A percentile compares a stretch with the other conserved stretches of the same genome.
Conservation (phyloP, 2,113 vertebrate species). For the Promerops cafer region DNA sequence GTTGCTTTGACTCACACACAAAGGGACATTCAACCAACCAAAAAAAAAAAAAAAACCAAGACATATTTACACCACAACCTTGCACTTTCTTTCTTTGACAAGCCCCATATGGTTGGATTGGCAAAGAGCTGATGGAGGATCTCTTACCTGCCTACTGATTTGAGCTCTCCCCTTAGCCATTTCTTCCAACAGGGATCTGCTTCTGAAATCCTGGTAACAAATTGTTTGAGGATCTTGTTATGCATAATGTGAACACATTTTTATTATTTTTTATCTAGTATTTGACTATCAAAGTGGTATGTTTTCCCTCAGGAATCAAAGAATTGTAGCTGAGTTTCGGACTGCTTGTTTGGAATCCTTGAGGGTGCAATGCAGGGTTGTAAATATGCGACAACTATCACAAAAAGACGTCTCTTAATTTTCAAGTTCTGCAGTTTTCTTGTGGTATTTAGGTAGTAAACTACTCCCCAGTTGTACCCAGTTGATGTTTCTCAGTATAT, state of each 20-base stretch:
- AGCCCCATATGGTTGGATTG: not conserved
- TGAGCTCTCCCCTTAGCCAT: not conserved
- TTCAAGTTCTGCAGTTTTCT: not conserved
- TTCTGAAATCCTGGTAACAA: not conserved
- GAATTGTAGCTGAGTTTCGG: not conserved
- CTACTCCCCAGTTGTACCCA: not conserved
- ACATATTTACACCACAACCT: not conserved
- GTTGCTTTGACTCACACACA: not conserved
- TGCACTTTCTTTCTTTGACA: not conserved
- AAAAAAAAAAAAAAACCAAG: not conserved
- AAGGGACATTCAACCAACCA: not conserved
- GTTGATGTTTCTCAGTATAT: not conserved
- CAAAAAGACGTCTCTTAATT: not conserved
- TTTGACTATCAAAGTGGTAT: not conserved
- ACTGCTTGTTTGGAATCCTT: not conserved
- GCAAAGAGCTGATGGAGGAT: not conserved
- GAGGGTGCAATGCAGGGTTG: not conserved
- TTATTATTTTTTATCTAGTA: not conserved
- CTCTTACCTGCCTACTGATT: not conserved
- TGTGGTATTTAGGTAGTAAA: not conserved
- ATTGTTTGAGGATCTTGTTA: not conserved
- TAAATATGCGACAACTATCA: not conserved
- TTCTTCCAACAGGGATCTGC: not conserved
- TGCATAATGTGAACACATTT: not conserved
- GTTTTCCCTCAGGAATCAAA: not conserved